phyloP scores from a whole-genome alignment of 2,113 vertebrate species.

The Malurus elegans region DNA sequence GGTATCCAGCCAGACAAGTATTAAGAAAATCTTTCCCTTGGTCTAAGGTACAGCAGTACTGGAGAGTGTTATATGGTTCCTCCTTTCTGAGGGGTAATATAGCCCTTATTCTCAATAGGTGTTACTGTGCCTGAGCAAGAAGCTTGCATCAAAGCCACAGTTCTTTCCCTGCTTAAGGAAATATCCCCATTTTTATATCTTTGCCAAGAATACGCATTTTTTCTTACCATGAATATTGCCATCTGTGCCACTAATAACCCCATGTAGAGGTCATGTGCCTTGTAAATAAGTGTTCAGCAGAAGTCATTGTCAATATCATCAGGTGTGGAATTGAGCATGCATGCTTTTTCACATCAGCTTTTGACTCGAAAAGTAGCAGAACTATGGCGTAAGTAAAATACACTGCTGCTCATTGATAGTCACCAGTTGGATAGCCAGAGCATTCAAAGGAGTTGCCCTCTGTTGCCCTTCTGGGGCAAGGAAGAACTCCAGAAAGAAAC shows the following conservation, averaged over 20 bases:
- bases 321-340: background rate
- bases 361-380: background rate
- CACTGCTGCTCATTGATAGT: background rate
- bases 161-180: background rate
- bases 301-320: background rate
- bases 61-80: background rate
- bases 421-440: background rate
- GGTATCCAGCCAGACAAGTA: background rate
- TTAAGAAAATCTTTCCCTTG: background rate
- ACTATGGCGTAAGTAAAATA: background rate
- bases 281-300: background rate
- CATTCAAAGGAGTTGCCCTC: background rate
- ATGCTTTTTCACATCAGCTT: background rate
- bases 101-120: background rate
- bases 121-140: background rate
- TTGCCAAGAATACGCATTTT: background rate
- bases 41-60: background rate
- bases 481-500: background rate
- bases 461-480: background rate
- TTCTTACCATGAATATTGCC: background rate
- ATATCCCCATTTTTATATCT: background rate
- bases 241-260: background rate
- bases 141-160: background rate
- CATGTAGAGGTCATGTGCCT: accelerated
- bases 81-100: background rate